Conservation (phyloP, 2,797 vertebrate species). For the Oreochromis grahami region DNA sequence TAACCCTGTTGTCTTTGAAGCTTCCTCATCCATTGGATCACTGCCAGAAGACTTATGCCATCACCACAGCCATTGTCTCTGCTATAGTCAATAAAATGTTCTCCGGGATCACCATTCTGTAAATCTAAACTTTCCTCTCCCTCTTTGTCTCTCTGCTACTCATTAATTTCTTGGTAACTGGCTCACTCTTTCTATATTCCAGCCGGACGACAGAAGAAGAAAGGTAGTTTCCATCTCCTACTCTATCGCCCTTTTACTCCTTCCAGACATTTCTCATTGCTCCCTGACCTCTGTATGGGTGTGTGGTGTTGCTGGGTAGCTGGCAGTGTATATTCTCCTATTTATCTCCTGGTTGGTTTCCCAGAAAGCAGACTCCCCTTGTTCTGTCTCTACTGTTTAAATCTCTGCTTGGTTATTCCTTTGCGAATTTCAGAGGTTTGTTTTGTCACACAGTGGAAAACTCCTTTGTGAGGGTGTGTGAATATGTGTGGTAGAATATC, state of each 20-base stretch:
- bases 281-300: conserved; percentile 56
- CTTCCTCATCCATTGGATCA: neutral
- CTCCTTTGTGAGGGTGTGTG: conserved; percentile 22
- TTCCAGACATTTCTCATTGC: conserved; percentile 31
- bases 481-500: conserved; percentile 21
- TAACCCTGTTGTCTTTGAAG: neutral
- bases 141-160: conserved; percentile 17
- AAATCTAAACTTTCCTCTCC: conserved; percentile 29
- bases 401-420: conserved; percentile 40
- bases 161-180: conserved; percentile 54
- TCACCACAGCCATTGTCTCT: conserved; percentile 3
- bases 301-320: conserved; percentile 53
- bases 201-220: conserved; percentile 77
- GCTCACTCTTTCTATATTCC: conserved; percentile 75
- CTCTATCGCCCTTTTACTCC: conserved; percentile 43
- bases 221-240: conserved; percentile 76
- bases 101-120: conserved; percentile 18
- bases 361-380: conserved; percentile 1
- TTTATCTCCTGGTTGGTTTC: conserved; percentile 40
- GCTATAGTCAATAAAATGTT: conserved; percentile 19
- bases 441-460: conserved; percentile 23
- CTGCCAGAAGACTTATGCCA: conserved; percentile 14
- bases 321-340: conserved; percentile 44
- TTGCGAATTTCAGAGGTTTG: conserved; percentile 31
- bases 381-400: conserved; percentile 18